Evolutionary conservation across 2,888 invertebrate species (phyloP).

Genomic region (Chrysotoxum bicinctum): DNA sequence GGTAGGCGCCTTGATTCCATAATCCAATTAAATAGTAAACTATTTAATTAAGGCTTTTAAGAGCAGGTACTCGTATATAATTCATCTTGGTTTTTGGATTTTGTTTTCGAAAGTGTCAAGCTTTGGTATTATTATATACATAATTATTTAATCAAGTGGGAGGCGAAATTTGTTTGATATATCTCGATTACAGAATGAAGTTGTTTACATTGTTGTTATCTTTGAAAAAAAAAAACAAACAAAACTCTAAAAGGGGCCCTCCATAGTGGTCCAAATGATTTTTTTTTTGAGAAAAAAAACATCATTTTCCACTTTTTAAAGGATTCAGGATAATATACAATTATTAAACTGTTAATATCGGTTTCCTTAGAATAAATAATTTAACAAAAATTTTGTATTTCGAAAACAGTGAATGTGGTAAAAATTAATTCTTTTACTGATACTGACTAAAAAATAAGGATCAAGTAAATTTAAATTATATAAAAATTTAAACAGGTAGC

Average conservation of each 20-base stretch:
- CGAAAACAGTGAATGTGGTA: no score
- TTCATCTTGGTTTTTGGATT: not conserved
- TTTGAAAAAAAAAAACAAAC: not conserved
- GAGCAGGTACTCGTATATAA: not conserved
- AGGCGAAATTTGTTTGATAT: not conserved
- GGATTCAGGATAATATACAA: no score
- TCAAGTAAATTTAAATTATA: no score
- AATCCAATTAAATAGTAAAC: constrained; percentile 24
- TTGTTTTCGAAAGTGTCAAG: constrained; percentile 1
- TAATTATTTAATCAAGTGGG: constrained; percentile 3
- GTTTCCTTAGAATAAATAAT: no score
- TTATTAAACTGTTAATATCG: no score
- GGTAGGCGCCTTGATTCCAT: constrained; percentile 23
- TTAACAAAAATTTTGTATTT: no score
- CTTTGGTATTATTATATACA: not conserved
- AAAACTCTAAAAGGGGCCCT: not conserved
- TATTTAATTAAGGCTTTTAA: not conserved
- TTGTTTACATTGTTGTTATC: not conserved
- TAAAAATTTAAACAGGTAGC: no score
- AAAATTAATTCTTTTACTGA: no score
- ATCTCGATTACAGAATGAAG: not conserved
- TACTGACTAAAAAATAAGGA: no score
- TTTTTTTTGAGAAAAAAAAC: no score
- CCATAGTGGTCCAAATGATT: no score
- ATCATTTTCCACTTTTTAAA: no score